A percentile compares a stretch with the other conserved stretches of the same genome.
These are phyloP conservation scores for Meriones psammophilus DNA, from an alignment of 2,797 vertebrate species.

Conservation along the genomic window DNA sequence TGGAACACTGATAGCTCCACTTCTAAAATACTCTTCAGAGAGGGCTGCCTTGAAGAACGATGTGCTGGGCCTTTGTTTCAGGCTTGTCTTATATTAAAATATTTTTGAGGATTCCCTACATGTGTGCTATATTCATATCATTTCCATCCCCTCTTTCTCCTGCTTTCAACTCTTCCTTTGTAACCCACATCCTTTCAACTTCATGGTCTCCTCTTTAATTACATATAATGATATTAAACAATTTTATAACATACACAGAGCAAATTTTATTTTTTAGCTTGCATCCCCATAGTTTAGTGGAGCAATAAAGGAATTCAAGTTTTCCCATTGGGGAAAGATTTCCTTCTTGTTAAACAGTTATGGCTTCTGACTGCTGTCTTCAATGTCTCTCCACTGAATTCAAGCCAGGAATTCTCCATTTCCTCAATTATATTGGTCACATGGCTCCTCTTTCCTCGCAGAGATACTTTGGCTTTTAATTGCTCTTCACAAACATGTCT, in stretches of 20 bases:
- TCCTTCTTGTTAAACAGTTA: conserved; percentile 31
- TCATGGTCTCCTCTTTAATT: background rate
- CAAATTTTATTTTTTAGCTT: background rate
- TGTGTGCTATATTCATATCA: background rate
- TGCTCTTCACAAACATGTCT: background rate
- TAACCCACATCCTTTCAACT: background rate
- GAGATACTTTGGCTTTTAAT: conserved; percentile 34
- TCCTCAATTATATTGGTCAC: conserved; percentile 35
- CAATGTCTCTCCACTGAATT: conserved; percentile 25
- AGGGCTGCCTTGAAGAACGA: background rate
- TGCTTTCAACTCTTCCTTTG: background rate
- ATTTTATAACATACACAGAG: background rate
- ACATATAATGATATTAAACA: background rate
- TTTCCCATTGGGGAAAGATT: background rate
- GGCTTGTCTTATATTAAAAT: background rate
- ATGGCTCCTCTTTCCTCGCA: conserved; percentile 23
- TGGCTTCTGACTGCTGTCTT: background rate
- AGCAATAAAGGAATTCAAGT: background rate
- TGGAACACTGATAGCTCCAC: background rate
- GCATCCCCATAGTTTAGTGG: background rate
- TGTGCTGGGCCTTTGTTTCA: background rate
- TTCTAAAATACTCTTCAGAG: background rate
- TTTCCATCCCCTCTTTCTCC: background rate
- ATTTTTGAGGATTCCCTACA: background rate
- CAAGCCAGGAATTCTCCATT: background rate